These are phyloP conservation scores for Enteromius trimaculatus DNA, from an alignment of 2,797 vertebrate genomes.

Conservation along the genomic window DNA sequence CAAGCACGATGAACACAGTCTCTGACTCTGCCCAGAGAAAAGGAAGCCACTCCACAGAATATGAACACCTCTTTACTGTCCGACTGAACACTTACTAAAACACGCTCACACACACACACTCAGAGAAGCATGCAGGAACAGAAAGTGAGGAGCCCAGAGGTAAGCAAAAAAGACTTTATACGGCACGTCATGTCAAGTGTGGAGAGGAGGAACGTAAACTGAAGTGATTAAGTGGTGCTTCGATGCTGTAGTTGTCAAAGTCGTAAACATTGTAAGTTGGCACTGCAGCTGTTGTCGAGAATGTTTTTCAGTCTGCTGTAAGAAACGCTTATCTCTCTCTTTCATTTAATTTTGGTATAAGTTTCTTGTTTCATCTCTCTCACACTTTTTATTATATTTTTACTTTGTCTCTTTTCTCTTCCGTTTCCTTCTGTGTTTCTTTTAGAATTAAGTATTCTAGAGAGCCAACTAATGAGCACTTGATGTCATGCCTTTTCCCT, in stretches of 20 bases:
- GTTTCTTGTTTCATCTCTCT: slow-evolving; percentile 18
- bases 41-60: slow-evolving; percentile 66
- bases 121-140: slow-evolving; percentile 73
- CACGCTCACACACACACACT: slow-evolving; percentile 44
- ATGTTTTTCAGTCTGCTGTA: slow-evolving; percentile 22
- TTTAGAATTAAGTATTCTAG: not conserved
- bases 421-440: slow-evolving; percentile 12
- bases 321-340: slow-evolving; percentile 43
- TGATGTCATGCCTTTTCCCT: slow-evolving; percentile 12
- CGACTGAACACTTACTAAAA: slow-evolving; percentile 54
- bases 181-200: slow-evolving; percentile 29
- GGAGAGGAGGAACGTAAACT: slow-evolving; percentile 16
- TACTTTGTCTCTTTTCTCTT: slow-evolving; percentile 45
- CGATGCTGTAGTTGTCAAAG: slow-evolving; percentile 11
- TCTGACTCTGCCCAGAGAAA: slow-evolving; percentile 65
- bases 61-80: slow-evolving; percentile 60
- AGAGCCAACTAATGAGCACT: not conserved
- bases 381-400: slow-evolving; percentile 27
- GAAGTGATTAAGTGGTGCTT: slow-evolving; percentile 20
- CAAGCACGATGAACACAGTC: slow-evolving; percentile 47
- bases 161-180: slow-evolving; percentile 66
- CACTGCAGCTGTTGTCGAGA: not conserved
- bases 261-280: slow-evolving; percentile 19
- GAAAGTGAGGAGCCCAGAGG: slow-evolving; percentile 71
- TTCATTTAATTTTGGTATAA: not conserved